Percentiles rank a stretch among this genome's conserved stretches.
Evolutionary conservation across 2,888 invertebrate genomes (phyloP).

Genomic region (Apodemia mormo): DNA sequence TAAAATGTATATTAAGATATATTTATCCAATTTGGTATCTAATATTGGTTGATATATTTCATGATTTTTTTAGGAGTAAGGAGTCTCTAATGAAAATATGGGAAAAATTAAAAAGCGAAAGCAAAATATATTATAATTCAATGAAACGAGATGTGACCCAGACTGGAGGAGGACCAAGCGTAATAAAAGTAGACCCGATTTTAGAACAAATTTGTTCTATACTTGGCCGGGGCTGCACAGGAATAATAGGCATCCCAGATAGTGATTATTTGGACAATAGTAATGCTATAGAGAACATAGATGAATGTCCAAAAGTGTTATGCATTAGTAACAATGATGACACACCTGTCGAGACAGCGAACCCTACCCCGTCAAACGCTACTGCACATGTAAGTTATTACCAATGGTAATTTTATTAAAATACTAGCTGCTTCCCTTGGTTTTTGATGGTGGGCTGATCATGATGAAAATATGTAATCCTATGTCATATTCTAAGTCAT

Average conservation of each 20-base stretch:
- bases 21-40: neutral
- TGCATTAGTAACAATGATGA: neutral
- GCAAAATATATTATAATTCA: constrained; percentile 19
- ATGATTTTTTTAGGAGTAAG: constrained; percentile 13
- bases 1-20: neutral
- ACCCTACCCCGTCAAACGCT: neutral
- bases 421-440: neutral
- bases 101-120: constrained; percentile 25
- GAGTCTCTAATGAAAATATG: constrained; percentile 25
- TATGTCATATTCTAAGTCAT: too few relatives aligned
- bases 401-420: constrained; percentile 5
- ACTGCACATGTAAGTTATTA: neutral
- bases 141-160: neutral
- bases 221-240: neutral
- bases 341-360: neutral
- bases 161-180: neutral
- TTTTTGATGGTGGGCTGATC: too few relatives aligned
- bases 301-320: neutral
- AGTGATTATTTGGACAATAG: neutral
- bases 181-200: neutral
- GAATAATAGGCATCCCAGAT: neutral
- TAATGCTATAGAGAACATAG: neutral
- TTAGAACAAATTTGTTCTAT: neutral
- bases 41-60: neutral
- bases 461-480: too few relatives aligned